These are phyloP conservation scores for Paratrypauchen microcephalus DNA, from an alignment of 2,797 vertebrate genomes.

Conservation along the genomic window DNA sequence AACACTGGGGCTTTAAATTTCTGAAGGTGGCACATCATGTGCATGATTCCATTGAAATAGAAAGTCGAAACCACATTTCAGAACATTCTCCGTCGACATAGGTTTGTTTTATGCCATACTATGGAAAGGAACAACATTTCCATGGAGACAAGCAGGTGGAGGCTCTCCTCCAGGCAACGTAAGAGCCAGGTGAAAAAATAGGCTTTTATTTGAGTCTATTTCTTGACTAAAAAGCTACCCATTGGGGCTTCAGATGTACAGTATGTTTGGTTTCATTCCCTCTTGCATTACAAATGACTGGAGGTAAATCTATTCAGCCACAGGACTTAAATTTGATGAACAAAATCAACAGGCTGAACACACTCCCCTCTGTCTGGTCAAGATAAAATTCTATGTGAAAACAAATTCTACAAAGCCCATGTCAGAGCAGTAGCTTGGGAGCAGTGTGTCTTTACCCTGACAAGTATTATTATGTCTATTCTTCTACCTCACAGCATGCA, in stretches of 20 bases:
- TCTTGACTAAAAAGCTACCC: no score
- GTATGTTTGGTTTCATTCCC: background rate
- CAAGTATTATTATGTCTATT: constrained; percentile 13
- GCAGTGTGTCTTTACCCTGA: constrained; percentile 7
- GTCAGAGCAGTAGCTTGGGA: background rate
- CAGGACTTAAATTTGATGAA: background rate
- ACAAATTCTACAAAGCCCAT: background rate
- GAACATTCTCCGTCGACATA: no score
- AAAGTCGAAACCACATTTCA: no score
- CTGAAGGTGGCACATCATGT: no score
- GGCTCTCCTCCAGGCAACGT: no score
- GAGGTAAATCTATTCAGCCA: background rate
- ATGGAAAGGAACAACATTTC: no score
- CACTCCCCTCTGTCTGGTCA: background rate
- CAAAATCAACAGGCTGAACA: background rate
- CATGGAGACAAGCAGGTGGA: no score
- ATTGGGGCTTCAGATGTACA: background rate
- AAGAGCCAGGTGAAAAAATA: no score
- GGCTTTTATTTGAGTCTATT: no score
- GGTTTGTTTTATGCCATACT: no score
- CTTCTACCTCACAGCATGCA: constrained; percentile 20
- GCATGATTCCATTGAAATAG: no score
- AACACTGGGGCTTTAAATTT: no score
- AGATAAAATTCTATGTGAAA: background rate
- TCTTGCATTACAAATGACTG: background rate